Conservation (phyloP, 2,797 vertebrate genomes). For the Platyrinchus mystaceus region DNA sequence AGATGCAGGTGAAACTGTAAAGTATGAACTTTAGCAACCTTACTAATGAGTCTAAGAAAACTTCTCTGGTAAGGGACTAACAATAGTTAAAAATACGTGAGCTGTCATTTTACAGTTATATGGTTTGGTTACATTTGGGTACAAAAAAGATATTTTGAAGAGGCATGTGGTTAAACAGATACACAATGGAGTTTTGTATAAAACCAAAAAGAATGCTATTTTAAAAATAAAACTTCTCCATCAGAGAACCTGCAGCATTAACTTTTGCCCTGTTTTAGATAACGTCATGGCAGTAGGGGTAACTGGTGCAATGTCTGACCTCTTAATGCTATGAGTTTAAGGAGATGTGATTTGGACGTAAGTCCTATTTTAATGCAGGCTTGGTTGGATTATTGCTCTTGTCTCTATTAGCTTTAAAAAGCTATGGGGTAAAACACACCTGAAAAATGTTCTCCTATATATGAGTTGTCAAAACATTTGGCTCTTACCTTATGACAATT, state of each 20-base stretch:
- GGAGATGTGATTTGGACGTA: background rate
- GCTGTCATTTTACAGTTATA: background rate
- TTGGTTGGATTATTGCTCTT: background rate
- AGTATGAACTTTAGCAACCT: background rate
- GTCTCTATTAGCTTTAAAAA: background rate
- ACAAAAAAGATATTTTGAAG: background rate
- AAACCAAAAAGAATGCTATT: background rate
- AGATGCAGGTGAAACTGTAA: constrained; percentile 18
- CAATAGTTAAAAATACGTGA: background rate
- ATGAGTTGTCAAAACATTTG: background rate
- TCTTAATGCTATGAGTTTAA: background rate
- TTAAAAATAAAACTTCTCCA: background rate
- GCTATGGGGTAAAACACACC: background rate
- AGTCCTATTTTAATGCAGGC: background rate
- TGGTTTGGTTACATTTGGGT: background rate
- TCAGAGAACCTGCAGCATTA: background rate
- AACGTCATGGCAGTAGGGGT: background rate
- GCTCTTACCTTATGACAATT: background rate
- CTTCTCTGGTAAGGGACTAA: background rate
- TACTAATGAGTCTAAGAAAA: background rate
- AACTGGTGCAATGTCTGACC: background rate
- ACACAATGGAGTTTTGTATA: background rate
- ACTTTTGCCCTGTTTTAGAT: background rate
- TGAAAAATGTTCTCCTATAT: background rate
- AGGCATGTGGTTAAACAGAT: background rate